A percentile compares a stretch with the other conserved stretches of the same genome.
Evolutionary conservation across 2,888 invertebrate genomes (phyloP).

Genomic region (Pammene fasciana): DNA sequence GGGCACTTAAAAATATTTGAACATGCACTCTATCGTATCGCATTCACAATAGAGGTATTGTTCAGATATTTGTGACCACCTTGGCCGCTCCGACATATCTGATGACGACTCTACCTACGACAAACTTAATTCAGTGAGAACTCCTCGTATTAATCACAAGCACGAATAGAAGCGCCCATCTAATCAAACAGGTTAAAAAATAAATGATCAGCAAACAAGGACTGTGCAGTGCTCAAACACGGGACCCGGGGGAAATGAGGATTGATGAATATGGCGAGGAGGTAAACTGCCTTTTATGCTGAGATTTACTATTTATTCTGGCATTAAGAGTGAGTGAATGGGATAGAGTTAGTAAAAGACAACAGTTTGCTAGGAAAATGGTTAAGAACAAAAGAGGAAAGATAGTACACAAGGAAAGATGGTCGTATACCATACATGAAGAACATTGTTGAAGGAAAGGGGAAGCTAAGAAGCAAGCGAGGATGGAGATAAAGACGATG

Average conservation of each 20-base stretch:
- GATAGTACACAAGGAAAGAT: neutral
- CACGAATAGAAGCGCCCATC: constrained; percentile 32
- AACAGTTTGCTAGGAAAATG: neutral
- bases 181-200: constrained; percentile 55
- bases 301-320: constrained; percentile 16
- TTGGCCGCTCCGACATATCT: too few relatives aligned
- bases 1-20: too few relatives aligned
- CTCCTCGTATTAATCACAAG: constrained; percentile 34
- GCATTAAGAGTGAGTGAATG: neutral
- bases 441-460: too few relatives aligned
- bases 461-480: too few relatives aligned
- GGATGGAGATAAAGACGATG: too few relatives aligned
- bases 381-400: neutral
- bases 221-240: constrained; percentile 51
- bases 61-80: too few relatives aligned
- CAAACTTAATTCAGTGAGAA: constrained; percentile 6
- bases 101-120: neutral
- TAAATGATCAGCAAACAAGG: constrained; percentile 65
- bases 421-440: too few relatives aligned
- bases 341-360: neutral
- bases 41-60: too few relatives aligned
- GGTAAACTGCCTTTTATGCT: constrained; percentile 19
- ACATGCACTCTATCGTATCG: too few relatives aligned
- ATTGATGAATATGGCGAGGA: constrained; percentile 37
- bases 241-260: constrained; percentile 22